Evolutionary conservation across 2,888 invertebrate genomes (phyloP).

Genomic region (Pachliopta kotzebuea): DNA sequence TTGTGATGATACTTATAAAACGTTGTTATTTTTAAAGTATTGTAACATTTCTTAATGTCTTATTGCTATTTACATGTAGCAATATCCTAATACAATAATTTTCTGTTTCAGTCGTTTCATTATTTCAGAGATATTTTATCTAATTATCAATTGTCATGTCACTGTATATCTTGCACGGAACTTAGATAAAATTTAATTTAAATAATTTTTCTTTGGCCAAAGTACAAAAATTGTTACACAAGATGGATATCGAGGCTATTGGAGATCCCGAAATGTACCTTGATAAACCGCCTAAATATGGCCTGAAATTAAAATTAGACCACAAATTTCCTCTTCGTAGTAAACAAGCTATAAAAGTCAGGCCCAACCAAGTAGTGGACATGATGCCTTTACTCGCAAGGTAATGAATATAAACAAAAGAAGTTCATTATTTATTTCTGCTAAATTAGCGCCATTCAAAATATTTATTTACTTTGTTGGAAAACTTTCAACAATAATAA

Average conservation of each 20-base stretch:
- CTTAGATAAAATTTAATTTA: constrained; percentile 14
- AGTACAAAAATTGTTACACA: constrained; percentile 15
- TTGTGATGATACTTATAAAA: too few relatives aligned
- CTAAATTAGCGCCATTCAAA: too few relatives aligned
- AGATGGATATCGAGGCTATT: constrained; percentile 37
- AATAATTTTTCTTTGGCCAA: constrained; percentile 7
- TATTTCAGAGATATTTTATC: constrained; percentile 24
- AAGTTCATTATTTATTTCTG: background rate
- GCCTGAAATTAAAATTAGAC: constrained; percentile 87
- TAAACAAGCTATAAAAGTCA: constrained; percentile 83
- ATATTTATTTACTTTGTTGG: background rate
- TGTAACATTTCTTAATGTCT: background rate
- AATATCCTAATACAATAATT: background rate
- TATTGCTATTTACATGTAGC: constrained; percentile 1
- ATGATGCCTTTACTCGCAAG: constrained; percentile 86
- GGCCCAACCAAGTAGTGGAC: constrained; percentile 84
- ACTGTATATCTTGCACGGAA: constrained; percentile 6
- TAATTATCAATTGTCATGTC: constrained; percentile 14
- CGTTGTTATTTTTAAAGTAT: too few relatives aligned
- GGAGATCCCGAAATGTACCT: constrained; percentile 39
- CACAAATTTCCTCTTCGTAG: constrained; percentile 88
- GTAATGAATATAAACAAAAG: constrained; percentile 56
- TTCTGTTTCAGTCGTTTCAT: constrained; percentile 14
- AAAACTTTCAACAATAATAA: background rate
- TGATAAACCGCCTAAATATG: constrained; percentile 81